Conservation (phyloP, 2,113 vertebrate genomes). For the Stegastes partitus region DNA sequence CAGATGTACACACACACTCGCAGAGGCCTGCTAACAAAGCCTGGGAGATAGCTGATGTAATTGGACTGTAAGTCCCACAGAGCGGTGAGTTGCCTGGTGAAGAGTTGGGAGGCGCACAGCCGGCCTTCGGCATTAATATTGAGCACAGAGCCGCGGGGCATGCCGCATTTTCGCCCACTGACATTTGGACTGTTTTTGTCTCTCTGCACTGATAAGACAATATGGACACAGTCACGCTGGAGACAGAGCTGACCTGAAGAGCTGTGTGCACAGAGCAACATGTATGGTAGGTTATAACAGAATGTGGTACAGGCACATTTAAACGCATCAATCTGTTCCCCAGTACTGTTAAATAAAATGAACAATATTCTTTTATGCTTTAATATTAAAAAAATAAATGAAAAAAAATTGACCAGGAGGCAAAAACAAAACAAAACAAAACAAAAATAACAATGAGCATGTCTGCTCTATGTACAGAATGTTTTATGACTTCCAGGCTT, state of each 20-base stretch:
- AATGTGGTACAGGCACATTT: no score
- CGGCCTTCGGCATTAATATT: slow-evolving; percentile 52
- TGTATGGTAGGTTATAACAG: neutral
- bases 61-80: slow-evolving; percentile 59
- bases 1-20: slow-evolving; percentile 4
- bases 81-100: slow-evolving; percentile 41
- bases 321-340: no score
- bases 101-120: slow-evolving; percentile 28
- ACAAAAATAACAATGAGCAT: no score
- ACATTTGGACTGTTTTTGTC: slow-evolving; percentile 11
- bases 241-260: slow-evolving; percentile 1
- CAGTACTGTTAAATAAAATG: no score
- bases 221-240: neutral
- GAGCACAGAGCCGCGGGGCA: slow-evolving; percentile 51
- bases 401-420: no score
- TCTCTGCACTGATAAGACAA: slow-evolving; percentile 11
- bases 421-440: no score
- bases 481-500: no score
- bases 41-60: slow-evolving; percentile 68
- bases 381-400: no score
- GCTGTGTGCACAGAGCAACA: neutral
- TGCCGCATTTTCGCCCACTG: slow-evolving; percentile 1
- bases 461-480: no score
- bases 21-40: slow-evolving; percentile 39
- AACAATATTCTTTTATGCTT: no score